Evolutionary conservation across 2,113 vertebrate genomes (phyloP), one percentile per base, ranked within the genome.

Genomic region (Pyrgilauda ruficollis): DNA sequence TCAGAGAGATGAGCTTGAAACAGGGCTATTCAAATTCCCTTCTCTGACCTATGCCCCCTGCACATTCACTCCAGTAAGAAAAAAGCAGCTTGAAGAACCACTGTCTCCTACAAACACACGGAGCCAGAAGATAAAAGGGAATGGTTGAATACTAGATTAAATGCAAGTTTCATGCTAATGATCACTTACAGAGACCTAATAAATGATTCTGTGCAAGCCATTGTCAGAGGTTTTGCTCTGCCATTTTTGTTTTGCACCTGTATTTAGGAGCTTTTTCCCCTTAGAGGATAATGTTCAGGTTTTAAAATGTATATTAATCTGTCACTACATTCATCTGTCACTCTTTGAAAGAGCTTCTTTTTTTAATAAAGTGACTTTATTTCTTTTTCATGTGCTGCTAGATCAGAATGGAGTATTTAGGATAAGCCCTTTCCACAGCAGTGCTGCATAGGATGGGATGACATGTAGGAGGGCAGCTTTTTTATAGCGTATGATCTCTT

Each of bases 121-220:
- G 49, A 81, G 35, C 28, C 47, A 82, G 50, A 70, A 84, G 79
- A 96, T 94, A 68, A 95, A 95, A 95, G 41, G 17, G 35, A 91
- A 93, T 49, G 59, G 61, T 4, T 90, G 89, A 94, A 86, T 87
- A 77, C 58, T 33, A 85, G 75, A 93, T 76, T 79, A 97, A 94
- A 97, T 77, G 46, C 73, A 92, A 92, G 96, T 82, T 95, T 96
- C 81, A 88, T 70, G 52, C 72, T 95, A 97, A 94, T 74, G 69
- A 91, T 93, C 84, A 43, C 66, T 90, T 90, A 94, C 75, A 88
- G 92, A 85, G 74, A 89, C 58, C 81, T 96, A 94, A 96, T 92
- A 90, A 93, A 94, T 76, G 81, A 93, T 95, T 90, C 81, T 69
- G 33, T 88, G 68, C 79, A 88, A 82, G n/a, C 31, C 79, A 75